A percentile compares a stretch with the other conserved stretches of the same genome.
phyloP scores from a whole-genome alignment of 2,797 vertebrate species.

The Percopsis omiscomaycus region DNA sequence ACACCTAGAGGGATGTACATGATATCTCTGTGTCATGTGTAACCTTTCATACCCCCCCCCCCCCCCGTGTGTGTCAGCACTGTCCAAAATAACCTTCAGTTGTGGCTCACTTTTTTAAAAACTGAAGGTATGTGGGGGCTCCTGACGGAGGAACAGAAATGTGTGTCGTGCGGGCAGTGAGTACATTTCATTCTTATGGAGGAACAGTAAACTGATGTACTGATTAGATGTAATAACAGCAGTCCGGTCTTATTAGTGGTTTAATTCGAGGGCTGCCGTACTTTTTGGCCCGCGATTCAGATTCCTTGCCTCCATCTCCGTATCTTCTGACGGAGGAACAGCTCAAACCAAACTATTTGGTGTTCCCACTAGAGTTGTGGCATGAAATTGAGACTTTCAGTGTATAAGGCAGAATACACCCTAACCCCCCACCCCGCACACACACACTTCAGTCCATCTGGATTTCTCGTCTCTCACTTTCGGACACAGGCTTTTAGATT shows the following conservation, averaged over 20 bases:
- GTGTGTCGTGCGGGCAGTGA: conserved; percentile 20
- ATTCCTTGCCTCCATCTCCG: conserved; percentile 4
- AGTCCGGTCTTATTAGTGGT: too few relatives aligned
- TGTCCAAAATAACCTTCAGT: conserved; percentile 35
- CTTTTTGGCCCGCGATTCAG: not conserved
- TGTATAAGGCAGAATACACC: too few relatives aligned
- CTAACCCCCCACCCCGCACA: not conserved
- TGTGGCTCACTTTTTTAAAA: conserved; percentile 35
- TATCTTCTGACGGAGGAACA: conserved; percentile 5
- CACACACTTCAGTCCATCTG: conserved; percentile 46
- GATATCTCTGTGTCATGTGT: conserved; percentile 43
- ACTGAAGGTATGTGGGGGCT: conserved; percentile 25
- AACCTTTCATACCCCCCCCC: conserved; percentile 52
- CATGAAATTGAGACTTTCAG: conserved; percentile 30
- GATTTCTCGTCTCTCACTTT: conserved; percentile 49
- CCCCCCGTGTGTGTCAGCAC: conserved; percentile 44
- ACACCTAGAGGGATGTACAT: conserved; percentile 24
- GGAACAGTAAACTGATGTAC: conserved; percentile 3
- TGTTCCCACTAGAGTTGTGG: conserved; percentile 38
- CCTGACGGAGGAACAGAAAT: conserved; percentile 38
- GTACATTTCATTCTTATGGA: conserved; percentile 7
- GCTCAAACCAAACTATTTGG: conserved; percentile 30
- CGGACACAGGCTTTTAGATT: conserved; percentile 30
- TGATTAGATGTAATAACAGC: too few relatives aligned
- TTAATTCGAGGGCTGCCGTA: not conserved